Conservation (phyloP, 2,888 invertebrate genomes). For the Apeira syringaria region DNA sequence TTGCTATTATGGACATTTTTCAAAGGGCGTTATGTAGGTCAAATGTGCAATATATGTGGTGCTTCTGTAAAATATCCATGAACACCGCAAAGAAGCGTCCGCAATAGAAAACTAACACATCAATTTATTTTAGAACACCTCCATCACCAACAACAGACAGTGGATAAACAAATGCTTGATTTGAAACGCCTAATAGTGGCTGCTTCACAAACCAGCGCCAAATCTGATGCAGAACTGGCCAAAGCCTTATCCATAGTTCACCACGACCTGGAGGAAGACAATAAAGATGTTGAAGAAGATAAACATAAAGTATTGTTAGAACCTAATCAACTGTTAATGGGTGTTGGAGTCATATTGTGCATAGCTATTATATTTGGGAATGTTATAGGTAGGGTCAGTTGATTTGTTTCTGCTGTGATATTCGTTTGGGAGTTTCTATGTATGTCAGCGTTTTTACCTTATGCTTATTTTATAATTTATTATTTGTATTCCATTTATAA, state of each 20-base stretch:
- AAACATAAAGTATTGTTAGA: constrained; percentile 47
- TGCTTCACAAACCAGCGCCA: constrained; percentile 63
- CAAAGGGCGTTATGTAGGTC: no score
- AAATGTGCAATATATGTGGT: no score
- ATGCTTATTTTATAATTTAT: no score
- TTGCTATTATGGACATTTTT: no score
- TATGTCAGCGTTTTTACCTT: no score
- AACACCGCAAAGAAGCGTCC: no score
- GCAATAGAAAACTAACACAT: no score
- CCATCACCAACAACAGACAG: constrained; percentile 59
- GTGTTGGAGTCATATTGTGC: constrained; percentile 60
- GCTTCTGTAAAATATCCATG: no score
- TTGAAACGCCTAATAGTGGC: constrained; percentile 57
- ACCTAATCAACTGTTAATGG: constrained; percentile 63
- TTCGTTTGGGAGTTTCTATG: constrained; percentile 9
- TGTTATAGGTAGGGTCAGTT: constrained; percentile 64
- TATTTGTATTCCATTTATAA: no score
- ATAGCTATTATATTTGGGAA: constrained; percentile 65
- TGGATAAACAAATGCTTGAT: constrained; percentile 62
- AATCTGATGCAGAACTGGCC: constrained; percentile 67
- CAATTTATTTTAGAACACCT: constrained; percentile 60
- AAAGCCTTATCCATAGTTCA: constrained; percentile 67
- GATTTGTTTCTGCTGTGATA: constrained; percentile 53
- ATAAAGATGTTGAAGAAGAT: constrained; percentile 41
- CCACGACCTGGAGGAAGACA: constrained; percentile 65